These are phyloP conservation scores for Argopecten irradians DNA, from an alignment of 1,140 invertebrate genomes.

Conservation along the genomic window DNA sequence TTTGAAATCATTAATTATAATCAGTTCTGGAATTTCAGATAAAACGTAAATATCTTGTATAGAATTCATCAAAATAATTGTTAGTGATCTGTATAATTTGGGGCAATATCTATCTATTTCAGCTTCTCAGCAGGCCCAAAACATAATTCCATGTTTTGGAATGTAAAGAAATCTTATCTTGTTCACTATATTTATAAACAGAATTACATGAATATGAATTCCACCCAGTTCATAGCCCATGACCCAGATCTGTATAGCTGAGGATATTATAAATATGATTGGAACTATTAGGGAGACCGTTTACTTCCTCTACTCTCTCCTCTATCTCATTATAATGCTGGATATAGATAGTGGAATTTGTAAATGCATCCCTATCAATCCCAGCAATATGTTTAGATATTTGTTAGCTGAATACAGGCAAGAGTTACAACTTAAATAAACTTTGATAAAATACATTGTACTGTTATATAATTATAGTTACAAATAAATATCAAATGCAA, in stretches of 20 bases:
- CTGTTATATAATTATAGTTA: no score
- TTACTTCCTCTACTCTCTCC: not conserved
- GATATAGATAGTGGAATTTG: no score
- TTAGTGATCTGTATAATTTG: not conserved
- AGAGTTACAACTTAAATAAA: not conserved
- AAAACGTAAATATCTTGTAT: not conserved
- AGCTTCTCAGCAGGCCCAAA: not conserved
- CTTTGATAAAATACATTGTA: no score
- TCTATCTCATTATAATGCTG: not conserved
- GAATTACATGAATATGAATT: not conserved
- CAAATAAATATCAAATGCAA: no score
- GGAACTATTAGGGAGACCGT: not conserved
- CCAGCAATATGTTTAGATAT: not conserved
- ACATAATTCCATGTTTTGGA: not conserved
- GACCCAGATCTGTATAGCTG: not conserved
- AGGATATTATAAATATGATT: slow-evolving; percentile 4
- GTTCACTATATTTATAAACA: not conserved
- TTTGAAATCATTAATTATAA: not conserved
- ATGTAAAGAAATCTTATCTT: not conserved
- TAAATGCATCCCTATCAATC: not conserved
- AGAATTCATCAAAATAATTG: not conserved
- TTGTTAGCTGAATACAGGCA: not conserved
- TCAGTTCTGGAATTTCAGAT: not conserved
- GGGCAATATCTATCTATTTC: not conserved
- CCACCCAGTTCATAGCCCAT: not conserved